phyloP scores from a whole-genome alignment of 2,113 vertebrate species.

The Nematolebias whitei region DNA sequence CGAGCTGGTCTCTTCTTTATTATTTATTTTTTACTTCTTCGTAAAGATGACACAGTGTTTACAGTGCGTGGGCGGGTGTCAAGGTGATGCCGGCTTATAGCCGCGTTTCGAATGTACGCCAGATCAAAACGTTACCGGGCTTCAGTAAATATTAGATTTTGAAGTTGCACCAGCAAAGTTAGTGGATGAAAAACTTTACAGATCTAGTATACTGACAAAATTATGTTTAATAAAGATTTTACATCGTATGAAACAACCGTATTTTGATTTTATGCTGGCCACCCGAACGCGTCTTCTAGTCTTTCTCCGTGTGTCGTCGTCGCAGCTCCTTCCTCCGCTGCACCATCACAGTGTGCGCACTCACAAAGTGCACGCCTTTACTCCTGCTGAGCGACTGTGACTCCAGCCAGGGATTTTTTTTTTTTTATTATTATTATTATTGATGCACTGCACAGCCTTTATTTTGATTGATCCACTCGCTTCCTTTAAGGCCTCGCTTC shows the following conservation, averaged over 20 bases:
- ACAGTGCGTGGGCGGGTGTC: conserved; percentile 40
- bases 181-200: conserved; percentile 1
- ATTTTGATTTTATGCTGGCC: not conserved
- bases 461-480: conserved; percentile 31
- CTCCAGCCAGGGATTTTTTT: conserved; percentile 21
- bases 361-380: too few relatives aligned
- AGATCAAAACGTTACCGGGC: conserved; percentile 8
- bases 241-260: not conserved
- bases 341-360: conserved; percentile 6
- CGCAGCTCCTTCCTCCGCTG: conserved; percentile 3
- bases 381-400: conserved; percentile 13
- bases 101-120: conserved; percentile 19
- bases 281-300: not conserved
- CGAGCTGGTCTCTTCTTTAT: not conserved
- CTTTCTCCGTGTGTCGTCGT: not conserved
- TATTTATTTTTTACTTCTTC: conserved; percentile 1
- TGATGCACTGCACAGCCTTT: conserved; percentile 5
- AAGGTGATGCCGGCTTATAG: conserved; percentile 35
- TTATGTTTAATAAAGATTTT: too few relatives aligned
- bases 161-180: not conserved
- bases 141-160: conserved; percentile 10
- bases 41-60: conserved; percentile 23
- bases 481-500: conserved; percentile 29
- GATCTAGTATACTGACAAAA: too few relatives aligned
- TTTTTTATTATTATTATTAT: not conserved